Evolutionary conservation across 2,888 invertebrate species (phyloP).

Genomic region (Campoplex capitator): DNA sequence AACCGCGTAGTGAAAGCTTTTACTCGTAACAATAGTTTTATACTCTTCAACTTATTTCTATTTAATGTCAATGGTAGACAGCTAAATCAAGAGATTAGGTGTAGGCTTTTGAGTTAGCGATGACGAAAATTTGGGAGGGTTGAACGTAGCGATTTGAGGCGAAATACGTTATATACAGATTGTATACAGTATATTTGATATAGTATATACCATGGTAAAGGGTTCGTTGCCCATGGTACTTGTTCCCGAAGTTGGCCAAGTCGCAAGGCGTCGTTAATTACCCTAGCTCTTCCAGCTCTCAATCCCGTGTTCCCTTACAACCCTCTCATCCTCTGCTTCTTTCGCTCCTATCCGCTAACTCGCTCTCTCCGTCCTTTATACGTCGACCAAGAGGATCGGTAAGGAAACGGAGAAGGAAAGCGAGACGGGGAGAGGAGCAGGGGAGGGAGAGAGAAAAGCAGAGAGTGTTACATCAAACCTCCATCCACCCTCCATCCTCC

Average conservation of each 20-base stretch:
- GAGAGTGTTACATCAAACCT: constrained; percentile 68
- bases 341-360: constrained; percentile 30
- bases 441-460: not conserved
- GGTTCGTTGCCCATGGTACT: constrained; percentile 71
- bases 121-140: constrained; percentile 3
- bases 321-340: constrained; percentile 35
- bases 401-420: not conserved
- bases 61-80: not conserved
- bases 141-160: not conserved
- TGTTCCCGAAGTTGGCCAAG: constrained; percentile 72
- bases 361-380: constrained; percentile 46
- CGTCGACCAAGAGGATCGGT: constrained; percentile 51
- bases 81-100: not conserved
- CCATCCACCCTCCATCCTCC: constrained; percentile 31
- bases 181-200: constrained; percentile 57
- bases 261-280: constrained; percentile 74
- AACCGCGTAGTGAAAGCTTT: too few species aligned
- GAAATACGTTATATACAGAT: constrained; percentile 26
- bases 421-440: not conserved
- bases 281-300: constrained; percentile 67
- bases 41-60: not conserved
- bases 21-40: not conserved
- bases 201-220: constrained; percentile 58
- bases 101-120: not conserved
- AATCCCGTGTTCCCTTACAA: constrained; percentile 58